Percentiles rank a stretch among this genome's conserved stretches.
These are phyloP conservation scores for Pristionchus mayeri DNA, from an alignment of 2,888 invertebrate genomes.

Conservation along the genomic window DNA sequence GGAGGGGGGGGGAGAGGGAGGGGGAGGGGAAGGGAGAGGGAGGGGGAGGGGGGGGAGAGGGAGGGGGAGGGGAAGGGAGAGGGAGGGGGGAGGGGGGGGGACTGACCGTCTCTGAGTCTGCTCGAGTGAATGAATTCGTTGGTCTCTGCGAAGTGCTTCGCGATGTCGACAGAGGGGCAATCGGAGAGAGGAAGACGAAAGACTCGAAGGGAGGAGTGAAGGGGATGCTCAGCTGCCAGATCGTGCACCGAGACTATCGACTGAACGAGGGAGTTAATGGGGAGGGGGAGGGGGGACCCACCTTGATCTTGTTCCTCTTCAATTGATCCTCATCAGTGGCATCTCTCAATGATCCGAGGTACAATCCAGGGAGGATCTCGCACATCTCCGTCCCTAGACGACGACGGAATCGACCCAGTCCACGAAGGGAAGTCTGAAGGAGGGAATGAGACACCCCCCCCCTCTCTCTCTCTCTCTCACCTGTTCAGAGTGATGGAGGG, in stretches of 20 bases:
- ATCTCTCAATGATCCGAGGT: constrained; percentile 54
- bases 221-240: constrained; percentile 23
- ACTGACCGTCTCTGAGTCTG: constrained; percentile 55
- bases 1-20: no score
- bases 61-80: no score
- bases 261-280: constrained; percentile 6
- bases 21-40: no score
- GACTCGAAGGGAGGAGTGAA: constrained; percentile 45
- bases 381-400: constrained; percentile 52
- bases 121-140: constrained; percentile 63
- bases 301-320: constrained; percentile 50
- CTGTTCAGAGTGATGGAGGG: constrained; percentile 17
- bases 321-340: constrained; percentile 52
- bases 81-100: no score
- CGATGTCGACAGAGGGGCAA: constrained; percentile 52
- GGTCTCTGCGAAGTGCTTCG: constrained; percentile 56
- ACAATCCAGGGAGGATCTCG: constrained; percentile 55
- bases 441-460: no score
- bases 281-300: background rate
- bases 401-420: constrained; percentile 44
- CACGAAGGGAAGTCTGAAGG: constrained; percentile 34
- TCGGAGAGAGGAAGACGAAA: constrained; percentile 51
- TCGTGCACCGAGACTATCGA: constrained; percentile 52
- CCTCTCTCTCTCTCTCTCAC: no score
- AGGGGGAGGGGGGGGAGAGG: no score